Conservation (phyloP, 2,888 invertebrate species). For the Podabrus alpinus region DNA sequence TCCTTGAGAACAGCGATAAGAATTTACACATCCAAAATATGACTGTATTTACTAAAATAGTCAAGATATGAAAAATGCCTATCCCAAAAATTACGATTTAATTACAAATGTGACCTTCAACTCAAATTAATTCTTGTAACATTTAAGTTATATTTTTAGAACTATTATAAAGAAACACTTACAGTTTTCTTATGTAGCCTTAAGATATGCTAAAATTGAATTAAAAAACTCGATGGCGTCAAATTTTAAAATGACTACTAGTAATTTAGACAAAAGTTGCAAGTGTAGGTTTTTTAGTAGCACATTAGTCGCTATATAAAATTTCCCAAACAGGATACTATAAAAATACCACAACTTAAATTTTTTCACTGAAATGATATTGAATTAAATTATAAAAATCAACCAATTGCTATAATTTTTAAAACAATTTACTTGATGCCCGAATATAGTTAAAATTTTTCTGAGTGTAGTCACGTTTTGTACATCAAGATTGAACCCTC, state of each 20-base stretch:
- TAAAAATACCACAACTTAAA: not conserved
- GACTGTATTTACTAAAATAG: not conserved
- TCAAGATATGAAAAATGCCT: conserved; percentile 14
- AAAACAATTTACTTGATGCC: too few species aligned
- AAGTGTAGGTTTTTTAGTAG: not conserved
- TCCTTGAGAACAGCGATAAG: not conserved
- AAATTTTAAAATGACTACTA: not conserved
- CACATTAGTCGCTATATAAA: not conserved
- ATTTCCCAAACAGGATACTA: not conserved
- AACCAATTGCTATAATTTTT: too few species aligned
- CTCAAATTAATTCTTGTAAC: not conserved
- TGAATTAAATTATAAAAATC: not conserved
- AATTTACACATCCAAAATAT: not conserved
- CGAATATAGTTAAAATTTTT: too few species aligned
- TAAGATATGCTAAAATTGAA: not conserved
- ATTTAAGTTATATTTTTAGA: not conserved
- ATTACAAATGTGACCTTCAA: conserved; percentile 22
- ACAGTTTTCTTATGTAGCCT: not conserved
- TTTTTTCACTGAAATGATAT: not conserved
- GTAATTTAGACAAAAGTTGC: not conserved
- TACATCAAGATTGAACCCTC: not conserved
- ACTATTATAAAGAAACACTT: not conserved
- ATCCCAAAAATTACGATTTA: conserved; percentile 21
- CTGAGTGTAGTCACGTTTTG: not conserved
- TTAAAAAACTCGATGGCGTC: not conserved